Evolutionary conservation across 2,797 vertebrate species (phyloP).

Genomic region (Gambusia yucatana): DNA sequence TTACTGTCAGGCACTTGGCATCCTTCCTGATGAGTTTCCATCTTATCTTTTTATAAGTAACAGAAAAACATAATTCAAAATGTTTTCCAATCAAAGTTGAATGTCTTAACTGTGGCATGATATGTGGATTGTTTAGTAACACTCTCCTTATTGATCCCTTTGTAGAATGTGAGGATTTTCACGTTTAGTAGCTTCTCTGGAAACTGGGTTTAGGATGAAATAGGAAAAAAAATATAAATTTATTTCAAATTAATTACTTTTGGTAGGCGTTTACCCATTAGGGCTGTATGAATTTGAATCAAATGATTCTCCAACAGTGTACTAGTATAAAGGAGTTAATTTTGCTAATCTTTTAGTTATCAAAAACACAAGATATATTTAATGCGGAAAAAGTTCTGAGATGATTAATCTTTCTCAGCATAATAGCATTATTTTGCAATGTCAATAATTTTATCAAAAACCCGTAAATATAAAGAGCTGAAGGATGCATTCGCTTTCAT

Average conservation of each 20-base stretch:
- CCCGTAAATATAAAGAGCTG: conserved; percentile 41
- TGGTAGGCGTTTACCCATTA: neutral
- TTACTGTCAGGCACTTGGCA: neutral
- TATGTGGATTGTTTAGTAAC: neutral
- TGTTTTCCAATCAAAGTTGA: neutral
- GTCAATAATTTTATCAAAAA: conserved; percentile 27
- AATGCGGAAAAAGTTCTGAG: neutral
- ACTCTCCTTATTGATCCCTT: neutral
- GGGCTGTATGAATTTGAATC: neutral
- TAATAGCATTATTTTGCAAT: conserved; percentile 16
- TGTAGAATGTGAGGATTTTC: neutral
- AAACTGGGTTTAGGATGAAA: neutral
- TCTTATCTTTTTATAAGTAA: neutral
- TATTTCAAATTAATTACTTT: neutral
- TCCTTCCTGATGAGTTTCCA: neutral
- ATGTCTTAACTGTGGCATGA: neutral
- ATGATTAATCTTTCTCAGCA: neutral
- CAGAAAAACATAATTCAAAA: neutral
- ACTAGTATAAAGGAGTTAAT: neutral
- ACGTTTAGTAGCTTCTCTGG: neutral
- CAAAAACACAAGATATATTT: neutral
- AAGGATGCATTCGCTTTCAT: conserved; percentile 35
- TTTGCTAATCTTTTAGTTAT: neutral
- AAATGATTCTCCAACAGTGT: neutral
- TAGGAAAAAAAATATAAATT: neutral